Percentiles rank a stretch among this genome's conserved stretches.
Conservation (phyloP, 2,797 vertebrate species). For the Gymnoscopelus braueri region DNA sequence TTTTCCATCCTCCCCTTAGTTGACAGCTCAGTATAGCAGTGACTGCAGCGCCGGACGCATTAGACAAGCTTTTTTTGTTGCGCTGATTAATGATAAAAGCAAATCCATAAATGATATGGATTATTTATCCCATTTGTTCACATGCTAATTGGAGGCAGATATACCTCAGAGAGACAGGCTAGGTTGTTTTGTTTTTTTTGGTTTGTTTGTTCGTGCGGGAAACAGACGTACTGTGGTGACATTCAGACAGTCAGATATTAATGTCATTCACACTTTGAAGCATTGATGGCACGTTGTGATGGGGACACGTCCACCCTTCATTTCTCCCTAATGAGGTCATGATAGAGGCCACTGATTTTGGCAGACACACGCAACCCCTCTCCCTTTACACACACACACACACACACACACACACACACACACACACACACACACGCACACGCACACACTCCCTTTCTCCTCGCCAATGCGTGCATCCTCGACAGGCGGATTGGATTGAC, state of each 20-base stretch:
- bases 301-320: constrained; percentile 80
- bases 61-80: constrained; percentile 65
- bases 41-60: constrained; percentile 52
- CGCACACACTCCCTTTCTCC: constrained; percentile 8
- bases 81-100: constrained; percentile 78
- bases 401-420: background rate
- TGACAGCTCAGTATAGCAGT: constrained; percentile 46
- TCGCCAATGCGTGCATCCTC: constrained; percentile 9
- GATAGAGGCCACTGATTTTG: constrained; percentile 73
- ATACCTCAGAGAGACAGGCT: constrained; percentile 57
- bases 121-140: constrained; percentile 77
- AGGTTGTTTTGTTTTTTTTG: constrained; percentile 15
- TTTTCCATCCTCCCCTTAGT: background rate
- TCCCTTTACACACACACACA: constrained; percentile 17
- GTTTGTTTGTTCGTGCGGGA: too few species aligned
- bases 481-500: constrained; percentile 69
- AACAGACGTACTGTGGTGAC: too few species aligned
- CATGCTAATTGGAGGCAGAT: constrained; percentile 71
- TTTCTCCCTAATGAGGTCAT: constrained; percentile 83
- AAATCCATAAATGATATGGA: constrained; percentile 78
- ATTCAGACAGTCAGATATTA: constrained; percentile 64
- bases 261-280: constrained; percentile 75
- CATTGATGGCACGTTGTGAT: constrained; percentile 71
- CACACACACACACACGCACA: background rate
- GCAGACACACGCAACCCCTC: constrained; percentile 46